Conservation (phyloP, 2,113 vertebrate species). For the Herpailurus yagouaroundi region DNA sequence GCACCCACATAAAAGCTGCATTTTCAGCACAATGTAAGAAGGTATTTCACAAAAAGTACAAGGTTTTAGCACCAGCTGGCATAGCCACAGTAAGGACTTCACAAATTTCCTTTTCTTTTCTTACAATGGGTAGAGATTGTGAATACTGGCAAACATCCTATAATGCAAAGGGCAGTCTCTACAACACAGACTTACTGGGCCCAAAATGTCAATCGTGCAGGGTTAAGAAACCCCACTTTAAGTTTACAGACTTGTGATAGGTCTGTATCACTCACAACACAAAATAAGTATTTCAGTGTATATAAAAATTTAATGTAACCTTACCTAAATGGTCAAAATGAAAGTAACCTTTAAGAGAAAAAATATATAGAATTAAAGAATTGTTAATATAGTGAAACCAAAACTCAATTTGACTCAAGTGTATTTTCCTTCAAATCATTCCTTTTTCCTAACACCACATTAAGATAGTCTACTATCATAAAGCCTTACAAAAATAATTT, state of each 20-base stretch:
- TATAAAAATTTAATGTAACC: background rate
- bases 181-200: too few relatives aligned
- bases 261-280: background rate
- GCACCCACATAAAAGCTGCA: background rate
- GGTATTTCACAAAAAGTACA: background rate
- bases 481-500: constrained; percentile 12
- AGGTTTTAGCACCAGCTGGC: background rate
- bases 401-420: background rate
- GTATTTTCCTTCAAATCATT: constrained; percentile 3
- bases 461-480: background rate
- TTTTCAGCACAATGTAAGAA: background rate
- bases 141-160: background rate
- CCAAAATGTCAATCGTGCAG: background rate
- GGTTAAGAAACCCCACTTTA: background rate
- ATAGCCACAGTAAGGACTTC: background rate
- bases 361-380: background rate
- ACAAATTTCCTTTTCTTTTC: background rate
- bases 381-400: constrained; percentile 25
- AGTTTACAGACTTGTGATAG: background rate
- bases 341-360: constrained; percentile 26
- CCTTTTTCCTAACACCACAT: background rate
- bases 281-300: background rate
- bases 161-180: background rate
- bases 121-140: background rate
- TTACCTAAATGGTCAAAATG: background rate